These are phyloP conservation scores for Lamellibrachia satsuma DNA, from an alignment of 2,888 invertebrate species.

Conservation along the genomic window DNA sequence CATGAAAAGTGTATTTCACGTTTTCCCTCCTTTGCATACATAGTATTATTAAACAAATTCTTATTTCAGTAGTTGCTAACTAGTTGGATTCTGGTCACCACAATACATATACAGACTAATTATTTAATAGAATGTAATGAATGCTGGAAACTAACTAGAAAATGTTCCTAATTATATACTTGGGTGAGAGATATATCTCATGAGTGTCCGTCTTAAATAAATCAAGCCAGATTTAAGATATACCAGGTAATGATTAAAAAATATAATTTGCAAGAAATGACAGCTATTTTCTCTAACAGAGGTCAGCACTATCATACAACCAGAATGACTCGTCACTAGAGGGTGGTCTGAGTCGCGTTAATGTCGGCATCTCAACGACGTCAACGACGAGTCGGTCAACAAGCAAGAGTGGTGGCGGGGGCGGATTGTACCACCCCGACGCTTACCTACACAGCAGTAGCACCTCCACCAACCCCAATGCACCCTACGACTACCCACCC, in stretches of 20 bases:
- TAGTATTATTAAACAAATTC: background rate
- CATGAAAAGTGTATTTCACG: background rate
- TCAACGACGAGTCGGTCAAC: constrained; percentile 94
- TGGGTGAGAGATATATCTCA: too few species aligned
- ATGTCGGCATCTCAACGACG: constrained; percentile 90
- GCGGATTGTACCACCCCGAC: constrained; percentile 73
- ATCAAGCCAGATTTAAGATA: too few species aligned
- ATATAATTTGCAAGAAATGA: background rate
- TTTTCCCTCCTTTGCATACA: background rate
- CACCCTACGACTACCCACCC: constrained; percentile 43
- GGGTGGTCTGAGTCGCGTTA: constrained; percentile 60
- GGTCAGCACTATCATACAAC: constrained; percentile 85
- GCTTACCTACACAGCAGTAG: constrained; percentile 62
- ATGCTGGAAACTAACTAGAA: too few species aligned
- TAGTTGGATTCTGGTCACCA: too few species aligned
- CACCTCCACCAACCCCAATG: constrained; percentile 55
- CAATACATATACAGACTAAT: too few species aligned
- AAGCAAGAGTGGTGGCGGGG: constrained; percentile 85
- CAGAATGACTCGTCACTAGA: constrained; percentile 69
- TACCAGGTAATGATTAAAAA: too few species aligned
- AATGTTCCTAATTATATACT: too few species aligned
- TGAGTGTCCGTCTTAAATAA: too few species aligned
- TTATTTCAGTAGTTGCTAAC: background rate
- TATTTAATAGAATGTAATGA: too few species aligned
- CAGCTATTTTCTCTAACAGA: constrained; percentile 60